These are phyloP conservation scores for Dysmachus trigonus DNA, from an alignment of 2,888 invertebrate genomes.

Conservation along the genomic window DNA sequence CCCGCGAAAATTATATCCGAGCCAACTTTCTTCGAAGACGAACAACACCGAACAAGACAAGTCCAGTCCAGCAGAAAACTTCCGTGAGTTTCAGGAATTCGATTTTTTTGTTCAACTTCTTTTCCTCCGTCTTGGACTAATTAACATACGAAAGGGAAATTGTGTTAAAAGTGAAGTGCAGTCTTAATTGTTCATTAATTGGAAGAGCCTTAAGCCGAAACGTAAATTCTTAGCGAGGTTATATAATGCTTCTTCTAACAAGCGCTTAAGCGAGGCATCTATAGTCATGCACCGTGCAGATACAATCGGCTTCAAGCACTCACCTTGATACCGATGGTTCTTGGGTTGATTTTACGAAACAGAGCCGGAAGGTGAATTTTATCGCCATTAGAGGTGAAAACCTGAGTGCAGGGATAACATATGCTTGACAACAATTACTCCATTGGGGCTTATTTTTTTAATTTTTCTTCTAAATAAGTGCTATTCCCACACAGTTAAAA, in stretches of 20 bases:
- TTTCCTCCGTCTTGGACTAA: background rate
- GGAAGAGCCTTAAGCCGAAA: background rate
- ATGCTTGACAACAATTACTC: background rate
- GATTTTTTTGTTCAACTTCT: background rate
- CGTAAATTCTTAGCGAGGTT: background rate
- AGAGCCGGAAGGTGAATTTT: background rate
- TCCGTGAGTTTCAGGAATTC: background rate
- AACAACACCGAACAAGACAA: background rate
- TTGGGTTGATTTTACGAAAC: background rate
- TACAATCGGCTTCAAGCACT: background rate
- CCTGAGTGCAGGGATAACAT: background rate
- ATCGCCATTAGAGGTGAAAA: background rate
- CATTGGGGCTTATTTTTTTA: background rate
- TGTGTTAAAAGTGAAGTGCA: background rate
- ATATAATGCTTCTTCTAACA: background rate
- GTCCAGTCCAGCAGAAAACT: background rate
- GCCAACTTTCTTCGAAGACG: constrained; percentile 19
- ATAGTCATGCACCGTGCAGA: background rate
- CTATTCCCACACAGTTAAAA: too few relatives aligned
- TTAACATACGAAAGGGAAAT: background rate
- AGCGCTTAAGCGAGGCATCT: background rate
- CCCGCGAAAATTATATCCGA: background rate
- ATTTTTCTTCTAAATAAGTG: background rate
- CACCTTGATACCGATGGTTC: background rate
- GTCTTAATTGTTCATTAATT: background rate